These are phyloP conservation scores for Bombus fervidus DNA, from an alignment of 1,140 invertebrate species.

Conservation along the genomic window DNA sequence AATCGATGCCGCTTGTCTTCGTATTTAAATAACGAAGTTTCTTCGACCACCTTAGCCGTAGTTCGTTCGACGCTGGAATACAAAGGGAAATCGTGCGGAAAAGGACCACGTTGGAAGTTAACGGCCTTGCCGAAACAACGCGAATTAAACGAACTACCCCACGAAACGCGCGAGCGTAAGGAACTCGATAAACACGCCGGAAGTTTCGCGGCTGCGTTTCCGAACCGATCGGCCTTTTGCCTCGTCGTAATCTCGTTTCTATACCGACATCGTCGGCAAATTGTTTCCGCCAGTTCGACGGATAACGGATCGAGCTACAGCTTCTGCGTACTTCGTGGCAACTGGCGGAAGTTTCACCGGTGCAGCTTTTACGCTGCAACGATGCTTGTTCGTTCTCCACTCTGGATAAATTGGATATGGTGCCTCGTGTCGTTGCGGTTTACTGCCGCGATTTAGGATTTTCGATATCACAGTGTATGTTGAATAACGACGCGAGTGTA, in stretches of 20 bases:
- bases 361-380: neutral
- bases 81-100: neutral
- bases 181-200: slow-evolving; percentile 47
- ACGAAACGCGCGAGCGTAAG: slow-evolving; percentile 17
- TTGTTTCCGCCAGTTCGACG: slow-evolving; percentile 48
- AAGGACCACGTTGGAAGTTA: neutral
- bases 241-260: slow-evolving; percentile 51
- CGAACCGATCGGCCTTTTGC: slow-evolving; percentile 39
- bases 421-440: slow-evolving; percentile 38
- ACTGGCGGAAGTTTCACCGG: slow-evolving; percentile 3
- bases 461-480: neutral
- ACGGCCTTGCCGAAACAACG: slow-evolving; percentile 12
- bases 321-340: neutral
- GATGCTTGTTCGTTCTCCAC: neutral
- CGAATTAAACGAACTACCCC: slow-evolving; percentile 8
- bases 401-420: slow-evolving; percentile 2
- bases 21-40: neutral
- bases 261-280: slow-evolving; percentile 49
- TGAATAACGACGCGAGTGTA: neutral
- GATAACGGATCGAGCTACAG: slow-evolving; percentile 5
- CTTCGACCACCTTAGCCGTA: no score
- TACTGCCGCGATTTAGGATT: slow-evolving; percentile 7
- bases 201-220: slow-evolving; percentile 3
- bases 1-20: neutral
- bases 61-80: neutral